A percentile compares a stretch with the other conserved stretches of the same genome.
Evolutionary conservation across 2,888 invertebrate genomes (phyloP).

Genomic region (Lottia scabra): DNA sequence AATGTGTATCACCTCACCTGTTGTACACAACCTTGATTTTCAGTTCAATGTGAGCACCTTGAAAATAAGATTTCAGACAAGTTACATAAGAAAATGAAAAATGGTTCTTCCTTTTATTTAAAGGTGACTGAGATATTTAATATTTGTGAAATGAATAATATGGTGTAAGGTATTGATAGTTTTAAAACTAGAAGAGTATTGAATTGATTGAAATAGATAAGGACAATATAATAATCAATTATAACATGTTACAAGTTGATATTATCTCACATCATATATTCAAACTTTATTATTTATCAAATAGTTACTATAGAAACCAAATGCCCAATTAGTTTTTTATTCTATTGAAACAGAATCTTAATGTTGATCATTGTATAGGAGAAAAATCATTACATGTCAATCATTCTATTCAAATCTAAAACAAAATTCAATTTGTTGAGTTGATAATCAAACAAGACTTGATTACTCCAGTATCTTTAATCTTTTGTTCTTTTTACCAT

Average conservation of each 20-base stretch:
- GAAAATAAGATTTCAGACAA: too few species aligned
- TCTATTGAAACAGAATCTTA: background rate
- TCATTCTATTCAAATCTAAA: background rate
- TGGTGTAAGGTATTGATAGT: too few species aligned
- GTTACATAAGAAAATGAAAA: too few species aligned
- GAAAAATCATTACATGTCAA: background rate
- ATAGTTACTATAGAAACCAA: slow-evolving; percentile 4
- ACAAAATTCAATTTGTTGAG: slow-evolving; percentile 2
- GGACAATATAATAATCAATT: background rate
- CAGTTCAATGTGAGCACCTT: too few species aligned
- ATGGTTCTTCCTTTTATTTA: too few species aligned
- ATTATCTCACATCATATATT: background rate
- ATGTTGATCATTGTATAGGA: background rate
- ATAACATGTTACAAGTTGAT: background rate
- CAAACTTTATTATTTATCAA: background rate
- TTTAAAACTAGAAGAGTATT: too few species aligned
- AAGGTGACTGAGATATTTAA: too few species aligned
- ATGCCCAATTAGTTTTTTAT: background rate
- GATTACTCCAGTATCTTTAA: background rate
- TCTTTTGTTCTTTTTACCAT: too few species aligned
- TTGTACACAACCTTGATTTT: too few species aligned
- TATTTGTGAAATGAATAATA: too few species aligned
- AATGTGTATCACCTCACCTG: too few species aligned
- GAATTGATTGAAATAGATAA: too few species aligned
- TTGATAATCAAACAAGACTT: background rate